Evolutionary conservation across 2,797 vertebrate species (phyloP).

Genomic region (Acanthurus lineatus): DNA sequence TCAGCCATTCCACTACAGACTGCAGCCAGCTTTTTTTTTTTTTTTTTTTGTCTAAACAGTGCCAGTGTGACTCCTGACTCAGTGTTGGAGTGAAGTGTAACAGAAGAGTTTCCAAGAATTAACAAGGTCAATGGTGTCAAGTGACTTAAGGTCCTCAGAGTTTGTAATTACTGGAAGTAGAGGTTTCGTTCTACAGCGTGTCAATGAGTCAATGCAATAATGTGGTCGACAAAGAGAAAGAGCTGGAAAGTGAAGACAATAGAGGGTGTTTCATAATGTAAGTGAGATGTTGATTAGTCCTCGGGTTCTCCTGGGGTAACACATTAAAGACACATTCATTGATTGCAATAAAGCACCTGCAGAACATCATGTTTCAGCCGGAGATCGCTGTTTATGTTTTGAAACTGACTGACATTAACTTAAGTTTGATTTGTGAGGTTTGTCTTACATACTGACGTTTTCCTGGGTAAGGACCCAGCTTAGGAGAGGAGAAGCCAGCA

Average conservation of each 20-base stretch:
- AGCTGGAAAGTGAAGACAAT: slow-evolving; percentile 59
- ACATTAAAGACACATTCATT: slow-evolving; percentile 32
- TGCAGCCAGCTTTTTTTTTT: slow-evolving; percentile 29
- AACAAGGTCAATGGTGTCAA: slow-evolving; percentile 67
- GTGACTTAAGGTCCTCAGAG: slow-evolving; percentile 46
- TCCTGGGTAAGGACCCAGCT: slow-evolving; percentile 10
- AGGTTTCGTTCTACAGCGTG: slow-evolving; percentile 34
- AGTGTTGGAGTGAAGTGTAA: slow-evolving; percentile 53
- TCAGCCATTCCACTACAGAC: slow-evolving; percentile 58
- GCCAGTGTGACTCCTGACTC: slow-evolving; percentile 53
- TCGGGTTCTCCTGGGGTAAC: slow-evolving; percentile 4
- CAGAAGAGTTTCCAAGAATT: slow-evolving; percentile 65
- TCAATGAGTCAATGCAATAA: slow-evolving; percentile 58
- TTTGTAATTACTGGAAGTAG: slow-evolving; percentile 62
- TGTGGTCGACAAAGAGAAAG: slow-evolving; percentile 39
- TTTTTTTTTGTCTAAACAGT: slow-evolving; percentile 49
- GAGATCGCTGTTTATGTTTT: slow-evolving; percentile 28
- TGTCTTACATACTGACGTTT: slow-evolving; percentile 14
- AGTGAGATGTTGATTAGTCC: slow-evolving; percentile 50
- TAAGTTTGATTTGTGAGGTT: slow-evolving; percentile 35
- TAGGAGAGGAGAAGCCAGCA: slow-evolving; percentile 13
- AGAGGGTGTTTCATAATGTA: slow-evolving; percentile 70
- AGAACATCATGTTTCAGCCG: slow-evolving; percentile 8
- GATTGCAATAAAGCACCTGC: slow-evolving; percentile 24
- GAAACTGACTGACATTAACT: slow-evolving; percentile 14